A percentile compares a stretch with the other conserved stretches of the same genome.
These are phyloP conservation scores for Propithecus perrieri DNA, from an alignment of 2,797 vertebrate species.

Conservation along the genomic window DNA sequence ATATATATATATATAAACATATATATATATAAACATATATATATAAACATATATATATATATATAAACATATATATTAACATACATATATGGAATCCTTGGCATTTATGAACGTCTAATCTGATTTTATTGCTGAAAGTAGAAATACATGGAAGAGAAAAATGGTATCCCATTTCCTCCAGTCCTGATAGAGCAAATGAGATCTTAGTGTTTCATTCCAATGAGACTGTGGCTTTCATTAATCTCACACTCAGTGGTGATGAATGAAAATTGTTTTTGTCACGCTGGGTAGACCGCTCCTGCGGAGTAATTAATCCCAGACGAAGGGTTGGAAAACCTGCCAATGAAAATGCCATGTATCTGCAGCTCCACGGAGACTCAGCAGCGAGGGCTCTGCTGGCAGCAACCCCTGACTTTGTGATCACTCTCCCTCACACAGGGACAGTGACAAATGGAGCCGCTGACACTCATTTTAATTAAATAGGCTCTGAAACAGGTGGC, in stretches of 20 bases:
- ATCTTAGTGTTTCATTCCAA: conserved; percentile 46
- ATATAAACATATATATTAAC: too few species aligned
- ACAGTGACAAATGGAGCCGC: conserved; percentile 32
- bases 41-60: neutral
- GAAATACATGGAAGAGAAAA: neutral
- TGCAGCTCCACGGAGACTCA: conserved; percentile 20
- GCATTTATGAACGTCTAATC: conserved; percentile 39
- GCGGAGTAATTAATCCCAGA: conserved; percentile 55
- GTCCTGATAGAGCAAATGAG: conserved; percentile 41
- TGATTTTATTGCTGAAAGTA: conserved; percentile 35
- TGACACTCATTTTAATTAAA: conserved; percentile 58
- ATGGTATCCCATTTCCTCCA: conserved; percentile 38
- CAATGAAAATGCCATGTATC: conserved; percentile 47
- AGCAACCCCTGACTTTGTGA: neutral
- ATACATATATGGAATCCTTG: neutral
- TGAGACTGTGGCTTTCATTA: conserved; percentile 41
- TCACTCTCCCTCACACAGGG: neutral
- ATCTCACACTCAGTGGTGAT: conserved; percentile 20
- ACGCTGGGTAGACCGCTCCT: neutral
- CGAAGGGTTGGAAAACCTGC: conserved; percentile 54
- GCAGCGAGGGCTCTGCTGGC: neutral
- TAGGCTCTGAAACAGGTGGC: neutral
- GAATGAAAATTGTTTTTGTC: conserved; percentile 64
- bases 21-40: neutral
- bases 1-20: too few species aligned